These are phyloP conservation scores for Tenebrosternarchus preto DNA, from an alignment of 2,113 vertebrate species.

Conservation along the genomic window DNA sequence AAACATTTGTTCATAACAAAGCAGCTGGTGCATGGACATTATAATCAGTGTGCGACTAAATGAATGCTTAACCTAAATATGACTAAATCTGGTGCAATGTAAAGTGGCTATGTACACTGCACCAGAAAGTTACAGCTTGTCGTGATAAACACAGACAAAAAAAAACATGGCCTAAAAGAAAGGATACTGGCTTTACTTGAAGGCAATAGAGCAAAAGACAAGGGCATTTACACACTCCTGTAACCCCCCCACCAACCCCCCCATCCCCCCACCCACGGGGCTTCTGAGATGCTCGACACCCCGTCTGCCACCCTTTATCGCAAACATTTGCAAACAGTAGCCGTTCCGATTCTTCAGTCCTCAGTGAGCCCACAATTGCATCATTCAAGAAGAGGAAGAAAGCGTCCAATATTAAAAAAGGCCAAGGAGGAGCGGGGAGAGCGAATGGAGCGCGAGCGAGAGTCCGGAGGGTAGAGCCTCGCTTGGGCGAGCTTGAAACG, in stretches of 20 bases:
- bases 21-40: too few relatives aligned
- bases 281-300: neutral
- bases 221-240: neutral
- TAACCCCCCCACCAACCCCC: neutral
- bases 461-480: too few relatives aligned
- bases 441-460: conserved; percentile 7
- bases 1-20: too few relatives aligned
- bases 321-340: conserved; percentile 18
- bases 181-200: neutral
- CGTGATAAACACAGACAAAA: too few relatives aligned
- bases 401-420: conserved; percentile 16
- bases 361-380: conserved; percentile 9
- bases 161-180: neutral
- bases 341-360: neutral
- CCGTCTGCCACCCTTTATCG: neutral
- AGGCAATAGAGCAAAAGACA: neutral
- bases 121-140: too few relatives aligned
- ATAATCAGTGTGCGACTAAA: too few relatives aligned
- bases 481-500: conserved; percentile 9
- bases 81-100: too few relatives aligned
- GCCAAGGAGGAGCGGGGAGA: neutral
- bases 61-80: too few relatives aligned
- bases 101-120: too few relatives aligned
- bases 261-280: neutral
- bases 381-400: neutral